A percentile compares a stretch with the other conserved stretches of the same genome.
Evolutionary conservation across 1,140 invertebrate species (phyloP).

Genomic region (Dendroctonus ponderosae): DNA sequence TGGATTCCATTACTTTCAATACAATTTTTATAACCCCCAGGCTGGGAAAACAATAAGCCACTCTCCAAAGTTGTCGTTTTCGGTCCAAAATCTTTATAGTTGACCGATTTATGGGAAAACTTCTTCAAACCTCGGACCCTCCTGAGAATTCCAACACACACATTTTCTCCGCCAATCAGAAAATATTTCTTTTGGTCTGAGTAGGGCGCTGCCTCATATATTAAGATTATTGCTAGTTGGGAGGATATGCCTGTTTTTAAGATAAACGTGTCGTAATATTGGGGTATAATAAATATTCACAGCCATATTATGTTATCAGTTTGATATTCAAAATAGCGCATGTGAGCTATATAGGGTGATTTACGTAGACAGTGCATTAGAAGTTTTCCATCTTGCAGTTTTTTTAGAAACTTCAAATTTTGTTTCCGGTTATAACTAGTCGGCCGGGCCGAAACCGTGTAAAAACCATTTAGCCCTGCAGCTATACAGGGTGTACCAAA

Average conservation of each 20-base stretch:
- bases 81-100: constrained; percentile 16
- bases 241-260: background rate
- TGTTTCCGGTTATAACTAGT: too few species aligned
- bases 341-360: too few species aligned
- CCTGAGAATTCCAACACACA: constrained; percentile 17
- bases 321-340: too few species aligned
- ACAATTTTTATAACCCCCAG: constrained; percentile 22
- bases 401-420: too few species aligned
- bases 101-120: constrained; percentile 22
- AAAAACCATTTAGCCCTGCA: too few species aligned
- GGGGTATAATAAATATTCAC: background rate
- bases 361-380: too few species aligned
- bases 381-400: too few species aligned
- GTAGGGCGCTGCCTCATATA: constrained; percentile 5
- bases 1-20: constrained; percentile 21
- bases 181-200: constrained; percentile 11
- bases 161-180: constrained; percentile 15
- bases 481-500: too few species aligned
- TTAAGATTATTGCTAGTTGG: constrained; percentile 8
- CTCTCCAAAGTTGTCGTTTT: constrained; percentile 24
- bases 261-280: constrained; percentile 1
- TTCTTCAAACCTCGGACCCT: constrained; percentile 13
- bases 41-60: constrained; percentile 22
- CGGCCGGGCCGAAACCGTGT: too few species aligned
- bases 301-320: too few species aligned